Base-by-base conservation (phyloP, 2,888 invertebrate species). In the Thelaira solivaga region DNA sequence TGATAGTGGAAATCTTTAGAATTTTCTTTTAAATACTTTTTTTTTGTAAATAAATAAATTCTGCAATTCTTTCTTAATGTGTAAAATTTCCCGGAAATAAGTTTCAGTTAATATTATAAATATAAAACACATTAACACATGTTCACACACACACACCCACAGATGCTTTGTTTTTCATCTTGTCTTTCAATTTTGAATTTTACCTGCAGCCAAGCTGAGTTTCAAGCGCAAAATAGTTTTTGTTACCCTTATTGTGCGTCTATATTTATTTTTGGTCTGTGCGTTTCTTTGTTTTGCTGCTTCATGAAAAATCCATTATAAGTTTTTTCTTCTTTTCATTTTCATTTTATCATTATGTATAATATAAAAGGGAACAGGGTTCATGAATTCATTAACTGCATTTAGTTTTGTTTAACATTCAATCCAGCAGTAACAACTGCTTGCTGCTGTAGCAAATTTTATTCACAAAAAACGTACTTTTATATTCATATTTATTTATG, bases 361-460 rank as follows among this genome's bases (percentile, higher is more conserved):
- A n/a, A n/a, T n/a, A n/a, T n/a, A n/a, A n/a, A n/a, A 20, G 18
- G 26, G 43, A 18, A 8, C 22, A 22, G 45, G 18, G 22, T 62
- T 75, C 53, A 68, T 55, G 55, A 55, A 62, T 75, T 68, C 68
- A 75, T 75, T 75, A 68, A 55, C 53, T 61, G 22, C 39, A 55
- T 68, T 75, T 75, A 61, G 31, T 65, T 53, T 47, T 29, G 8
- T 45, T 62, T 29, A 39, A 22, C 29, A 26, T 64, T 26, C 13
- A 49, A 34, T 49, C 4, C 26, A 26, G 18, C 16, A 24, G 7
- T 0, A 45, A n/a, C 16, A 47, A 31, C 7, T 29, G 20, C 22
- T 18, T 13, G 20, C 36, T 16, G 43, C 3, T 45, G 26, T 45
- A 55, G 39, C 74, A 72, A 55, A 47, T 67, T 61, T 10, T 31